These are phyloP conservation scores for Cairina moschata DNA, from an alignment of 2,113 vertebrate genomes.

Conservation along the genomic window DNA sequence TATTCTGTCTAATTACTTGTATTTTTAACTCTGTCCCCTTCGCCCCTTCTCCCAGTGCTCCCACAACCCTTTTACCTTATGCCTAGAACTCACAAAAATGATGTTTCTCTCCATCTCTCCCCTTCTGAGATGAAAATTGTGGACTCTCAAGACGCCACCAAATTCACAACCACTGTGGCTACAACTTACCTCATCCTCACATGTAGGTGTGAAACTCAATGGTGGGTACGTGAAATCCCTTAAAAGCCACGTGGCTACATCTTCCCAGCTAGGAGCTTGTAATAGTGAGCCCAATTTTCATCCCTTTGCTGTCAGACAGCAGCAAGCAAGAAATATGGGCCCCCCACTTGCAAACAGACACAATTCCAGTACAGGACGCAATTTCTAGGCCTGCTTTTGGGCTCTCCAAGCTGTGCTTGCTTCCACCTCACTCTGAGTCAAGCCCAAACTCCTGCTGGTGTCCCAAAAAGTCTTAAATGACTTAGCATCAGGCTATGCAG, in stretches of 20 bases:
- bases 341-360: neutral
- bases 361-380: neutral
- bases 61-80: accelerated
- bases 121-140: neutral
- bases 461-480: neutral
- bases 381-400: neutral
- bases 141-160: neutral
- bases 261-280: neutral
- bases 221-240: neutral
- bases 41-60: neutral
- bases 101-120: neutral
- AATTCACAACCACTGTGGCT: neutral
- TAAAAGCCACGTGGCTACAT: neutral
- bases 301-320: neutral
- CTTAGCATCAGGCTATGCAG: neutral
- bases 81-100: neutral
- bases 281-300: neutral
- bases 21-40: neutral
- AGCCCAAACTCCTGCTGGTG: neutral
- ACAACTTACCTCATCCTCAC: accelerated
- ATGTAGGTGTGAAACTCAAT: accelerated
- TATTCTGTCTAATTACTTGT: neutral
- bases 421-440: neutral
- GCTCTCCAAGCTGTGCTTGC: neutral
- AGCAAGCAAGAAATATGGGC: neutral